Evolutionary conservation across 2,113 vertebrate genomes (phyloP).

Genomic region (Cephalopholis sonnerati): DNA sequence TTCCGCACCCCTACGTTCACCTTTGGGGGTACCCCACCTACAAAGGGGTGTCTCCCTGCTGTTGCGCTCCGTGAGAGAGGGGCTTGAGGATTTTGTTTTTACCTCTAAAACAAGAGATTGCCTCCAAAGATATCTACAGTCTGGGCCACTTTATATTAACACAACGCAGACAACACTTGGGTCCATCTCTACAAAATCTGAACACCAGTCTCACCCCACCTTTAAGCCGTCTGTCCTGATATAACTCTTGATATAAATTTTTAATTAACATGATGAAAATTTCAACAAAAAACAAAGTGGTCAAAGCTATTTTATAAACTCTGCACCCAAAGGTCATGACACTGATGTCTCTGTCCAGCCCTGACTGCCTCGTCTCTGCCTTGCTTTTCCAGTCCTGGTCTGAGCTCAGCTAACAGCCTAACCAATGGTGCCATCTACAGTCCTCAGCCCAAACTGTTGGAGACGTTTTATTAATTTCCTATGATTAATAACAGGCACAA

Average conservation of each 20-base stretch:
- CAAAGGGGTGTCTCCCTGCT: too few relatives aligned
- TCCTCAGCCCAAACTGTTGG: constrained; percentile 24
- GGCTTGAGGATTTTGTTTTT: too few relatives aligned
- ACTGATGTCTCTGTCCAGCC: neutral
- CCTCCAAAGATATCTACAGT: too few relatives aligned
- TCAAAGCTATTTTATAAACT: neutral
- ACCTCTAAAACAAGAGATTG: too few relatives aligned
- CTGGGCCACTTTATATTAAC: too few relatives aligned
- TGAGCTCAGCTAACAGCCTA: constrained; percentile 13
- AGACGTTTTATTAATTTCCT: neutral
- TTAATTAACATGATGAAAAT: neutral
- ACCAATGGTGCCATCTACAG: constrained; percentile 80
- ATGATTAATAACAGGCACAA: neutral
- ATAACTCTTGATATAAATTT: neutral
- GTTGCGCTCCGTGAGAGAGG: too few relatives aligned
- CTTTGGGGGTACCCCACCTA: too few relatives aligned
- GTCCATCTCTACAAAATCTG: neutral
- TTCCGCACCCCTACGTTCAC: too few relatives aligned
- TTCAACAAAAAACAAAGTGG: neutral
- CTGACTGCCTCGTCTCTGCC: neutral
- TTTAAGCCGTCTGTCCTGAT: neutral
- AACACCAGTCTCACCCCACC: neutral
- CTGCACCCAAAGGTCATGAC: neutral
- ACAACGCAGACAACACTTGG: too few relatives aligned
- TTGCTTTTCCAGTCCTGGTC: neutral